These are phyloP conservation scores for Lingula anatina DNA, from an alignment of 2,888 invertebrate genomes.

Conservation along the genomic window DNA sequence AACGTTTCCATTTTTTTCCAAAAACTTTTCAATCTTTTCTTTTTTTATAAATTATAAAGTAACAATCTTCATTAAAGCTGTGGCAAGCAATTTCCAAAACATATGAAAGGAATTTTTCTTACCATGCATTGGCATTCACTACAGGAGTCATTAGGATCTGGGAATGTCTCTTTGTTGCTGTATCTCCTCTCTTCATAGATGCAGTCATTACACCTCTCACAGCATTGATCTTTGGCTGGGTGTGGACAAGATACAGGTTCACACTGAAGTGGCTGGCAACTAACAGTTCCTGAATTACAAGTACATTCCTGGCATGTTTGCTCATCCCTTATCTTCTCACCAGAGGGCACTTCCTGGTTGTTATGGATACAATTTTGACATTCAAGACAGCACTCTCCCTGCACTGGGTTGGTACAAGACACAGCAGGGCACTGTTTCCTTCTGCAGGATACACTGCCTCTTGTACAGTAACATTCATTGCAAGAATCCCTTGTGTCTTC, in stretches of 20 bases:
- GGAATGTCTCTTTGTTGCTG: background rate
- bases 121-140: background rate
- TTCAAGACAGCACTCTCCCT: conserved; percentile 19
- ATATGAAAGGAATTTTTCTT: too few species aligned
- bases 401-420: conserved; percentile 23
- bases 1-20: too few species aligned
- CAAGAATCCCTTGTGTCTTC: conserved; percentile 15
- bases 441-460: conserved; percentile 14
- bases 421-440: conserved; percentile 18
- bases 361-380: conserved; percentile 21
- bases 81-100: too few species aligned
- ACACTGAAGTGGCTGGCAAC: too few species aligned
- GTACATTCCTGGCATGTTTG: conserved; percentile 13
- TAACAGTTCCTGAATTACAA: conserved; percentile 17
- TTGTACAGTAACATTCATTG: conserved; percentile 23
- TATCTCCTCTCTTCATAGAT: background rate
- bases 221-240: conserved; percentile 5
- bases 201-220: conserved; percentile 7
- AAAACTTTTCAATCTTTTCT: too few species aligned
- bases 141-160: background rate
- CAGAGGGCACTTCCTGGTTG: conserved; percentile 10
- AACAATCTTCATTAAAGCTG: too few species aligned
- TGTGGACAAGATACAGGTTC: conserved; percentile 16
- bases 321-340: too few species aligned
- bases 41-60: too few species aligned